phyloP scores from a whole-genome alignment of 2,888 invertebrate genomes.

The Sinotaia quadrata region DNA sequence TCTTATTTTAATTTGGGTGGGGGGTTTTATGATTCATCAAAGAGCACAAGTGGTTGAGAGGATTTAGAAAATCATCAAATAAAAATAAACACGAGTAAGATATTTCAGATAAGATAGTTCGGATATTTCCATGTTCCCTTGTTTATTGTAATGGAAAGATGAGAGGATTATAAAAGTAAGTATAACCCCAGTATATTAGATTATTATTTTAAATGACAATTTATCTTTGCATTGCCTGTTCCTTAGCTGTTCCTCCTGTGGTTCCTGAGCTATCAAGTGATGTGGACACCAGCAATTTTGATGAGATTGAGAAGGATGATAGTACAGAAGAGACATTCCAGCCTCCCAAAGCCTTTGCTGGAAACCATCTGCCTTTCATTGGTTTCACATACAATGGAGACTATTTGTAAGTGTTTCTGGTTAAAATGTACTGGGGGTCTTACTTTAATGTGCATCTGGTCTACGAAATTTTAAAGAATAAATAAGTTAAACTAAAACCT shows the following conservation, averaged over 20 bases:
- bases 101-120: too few species aligned
- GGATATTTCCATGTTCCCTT: too few species aligned
- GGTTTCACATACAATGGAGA: constrained; percentile 93
- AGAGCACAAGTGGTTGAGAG: too few species aligned
- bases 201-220: background rate
- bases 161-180: too few species aligned
- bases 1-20: too few species aligned
- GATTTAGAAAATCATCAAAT: too few species aligned
- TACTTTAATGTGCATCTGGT: background rate
- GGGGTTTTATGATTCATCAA: too few species aligned
- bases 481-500: too few species aligned
- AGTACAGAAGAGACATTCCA: constrained; percentile 92
- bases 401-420: constrained; percentile 81
- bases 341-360: constrained; percentile 96
- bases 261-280: constrained; percentile 96
- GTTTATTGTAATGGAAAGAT: too few species aligned
- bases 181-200: background rate
- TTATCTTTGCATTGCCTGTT: too few species aligned
- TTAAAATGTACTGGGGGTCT: background rate
- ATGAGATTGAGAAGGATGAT: constrained; percentile 96
- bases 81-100: too few species aligned
- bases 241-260: constrained; percentile 85
- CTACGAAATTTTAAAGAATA: too few species aligned
- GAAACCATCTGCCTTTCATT: constrained; percentile 98
- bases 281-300: constrained; percentile 98